A percentile compares a stretch with the other conserved stretches of the same genome.
Conservation (phyloP, 2,797 vertebrate genomes). For the Platyrinchus mystaceus region DNA sequence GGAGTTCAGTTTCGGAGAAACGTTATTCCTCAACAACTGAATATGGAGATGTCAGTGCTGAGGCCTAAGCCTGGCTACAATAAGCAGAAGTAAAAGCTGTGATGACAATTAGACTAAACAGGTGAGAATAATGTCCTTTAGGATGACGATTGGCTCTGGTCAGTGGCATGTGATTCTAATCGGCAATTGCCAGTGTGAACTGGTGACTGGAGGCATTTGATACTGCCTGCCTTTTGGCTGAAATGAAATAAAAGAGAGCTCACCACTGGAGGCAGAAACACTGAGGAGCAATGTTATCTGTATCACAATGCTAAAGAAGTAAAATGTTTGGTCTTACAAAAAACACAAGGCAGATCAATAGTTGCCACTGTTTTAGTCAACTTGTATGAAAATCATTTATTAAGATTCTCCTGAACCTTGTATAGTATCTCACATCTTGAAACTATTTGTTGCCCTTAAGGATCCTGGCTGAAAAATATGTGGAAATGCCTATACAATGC, state of each 20-base stretch:
- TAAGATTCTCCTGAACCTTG: background rate
- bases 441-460: background rate
- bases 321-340: background rate
- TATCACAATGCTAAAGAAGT: background rate
- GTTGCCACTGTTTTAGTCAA: background rate
- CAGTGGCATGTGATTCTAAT: background rate
- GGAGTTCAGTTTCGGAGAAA: conserved; percentile 3
- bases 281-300: background rate
- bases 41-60: background rate
- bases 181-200: background rate
- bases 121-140: background rate
- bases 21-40: background rate
- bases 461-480: rapidly evolving
- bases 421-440: background rate
- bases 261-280: background rate
- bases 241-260: background rate
- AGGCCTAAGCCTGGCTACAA: background rate
- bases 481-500: rapidly evolving
- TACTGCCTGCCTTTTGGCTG: background rate
- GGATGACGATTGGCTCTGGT: background rate
- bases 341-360: background rate
- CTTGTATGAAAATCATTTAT: background rate
- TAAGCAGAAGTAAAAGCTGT: conserved; percentile 9
- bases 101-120: background rate
- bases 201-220: background rate